Evolutionary conservation across 2,888 invertebrate species (phyloP).

Genomic region (Epistrophe eligans): DNA sequence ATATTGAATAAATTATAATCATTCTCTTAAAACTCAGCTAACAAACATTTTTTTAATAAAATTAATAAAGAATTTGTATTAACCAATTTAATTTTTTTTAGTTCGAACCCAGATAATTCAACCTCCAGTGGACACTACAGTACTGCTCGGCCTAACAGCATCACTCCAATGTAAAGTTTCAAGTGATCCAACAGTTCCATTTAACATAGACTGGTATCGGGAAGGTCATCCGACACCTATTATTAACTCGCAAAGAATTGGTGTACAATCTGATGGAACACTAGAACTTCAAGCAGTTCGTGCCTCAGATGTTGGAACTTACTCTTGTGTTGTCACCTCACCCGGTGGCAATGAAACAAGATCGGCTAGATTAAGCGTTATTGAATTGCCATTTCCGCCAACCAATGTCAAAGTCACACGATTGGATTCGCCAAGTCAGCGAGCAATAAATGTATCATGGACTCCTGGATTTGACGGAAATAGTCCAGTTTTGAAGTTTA

Average conservation of each 20-base stretch:
- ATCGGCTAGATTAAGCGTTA: constrained; percentile 92
- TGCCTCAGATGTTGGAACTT: constrained; percentile 96
- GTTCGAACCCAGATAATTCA: constrained; percentile 97
- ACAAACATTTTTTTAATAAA: too few relatives aligned
- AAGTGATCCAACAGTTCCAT: constrained; percentile 94
- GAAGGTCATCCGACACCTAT: constrained; percentile 89
- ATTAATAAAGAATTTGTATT: neutral
- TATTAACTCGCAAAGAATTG: constrained; percentile 88
- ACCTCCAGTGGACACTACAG: constrained; percentile 95
- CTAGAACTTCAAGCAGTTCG: constrained; percentile 94
- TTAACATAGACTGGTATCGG: constrained; percentile 94
- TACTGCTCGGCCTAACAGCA: constrained; percentile 96
- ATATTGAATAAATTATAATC: too few relatives aligned
- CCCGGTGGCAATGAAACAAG: constrained; percentile 97
- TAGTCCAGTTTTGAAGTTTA: constrained; percentile 96
- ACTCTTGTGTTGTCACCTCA: constrained; percentile 94
- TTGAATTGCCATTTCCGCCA: constrained; percentile 97
- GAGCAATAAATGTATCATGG: constrained; percentile 96
- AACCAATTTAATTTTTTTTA: constrained; percentile 80
- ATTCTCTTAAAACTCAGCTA: too few relatives aligned
- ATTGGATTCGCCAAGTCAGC: constrained; percentile 88
- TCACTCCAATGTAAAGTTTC: constrained; percentile 97
- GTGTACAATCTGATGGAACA: constrained; percentile 92
- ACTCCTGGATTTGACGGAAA: constrained; percentile 98
- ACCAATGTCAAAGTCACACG: constrained; percentile 92